These are phyloP conservation scores for Tenebrosternarchus preto DNA, from an alignment of 2,113 vertebrate species.

Conservation along the genomic window DNA sequence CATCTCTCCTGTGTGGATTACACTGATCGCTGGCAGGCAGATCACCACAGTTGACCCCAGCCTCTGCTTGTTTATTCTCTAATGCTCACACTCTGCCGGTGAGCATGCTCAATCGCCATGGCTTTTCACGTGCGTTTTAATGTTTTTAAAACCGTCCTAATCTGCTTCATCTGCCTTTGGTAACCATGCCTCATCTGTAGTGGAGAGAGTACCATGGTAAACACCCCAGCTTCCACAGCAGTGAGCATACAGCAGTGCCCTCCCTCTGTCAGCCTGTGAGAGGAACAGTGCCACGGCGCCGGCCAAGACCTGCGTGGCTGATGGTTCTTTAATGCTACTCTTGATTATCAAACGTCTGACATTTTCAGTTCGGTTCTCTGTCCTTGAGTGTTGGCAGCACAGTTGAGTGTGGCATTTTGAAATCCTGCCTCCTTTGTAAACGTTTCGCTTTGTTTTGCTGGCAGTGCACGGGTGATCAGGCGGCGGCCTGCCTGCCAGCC, in stretches of 20 bases:
- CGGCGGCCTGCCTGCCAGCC: not conserved
- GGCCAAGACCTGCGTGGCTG: not conserved
- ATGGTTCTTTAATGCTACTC: not conserved
- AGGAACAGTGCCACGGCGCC: not conserved
- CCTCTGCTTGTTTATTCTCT: conserved; percentile 29
- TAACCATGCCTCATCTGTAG: conserved; percentile 43
- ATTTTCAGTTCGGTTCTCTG: not conserved
- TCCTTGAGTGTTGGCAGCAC: not conserved
- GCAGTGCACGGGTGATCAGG: not conserved
- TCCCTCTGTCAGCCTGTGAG: not conserved
- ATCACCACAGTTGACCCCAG: not conserved
- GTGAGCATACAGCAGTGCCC: not conserved
- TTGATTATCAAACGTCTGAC: not conserved
- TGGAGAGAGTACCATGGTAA: conserved; percentile 9
- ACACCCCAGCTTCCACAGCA: conserved; percentile 16
- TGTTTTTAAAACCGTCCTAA: conserved; percentile 73
- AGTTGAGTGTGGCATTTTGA: not conserved
- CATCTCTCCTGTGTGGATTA: conserved; percentile 63
- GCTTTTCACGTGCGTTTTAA: conserved; percentile 50
- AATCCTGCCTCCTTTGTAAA: not conserved
- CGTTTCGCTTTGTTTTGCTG: conserved; percentile 7
- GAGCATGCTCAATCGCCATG: conserved; percentile 28
- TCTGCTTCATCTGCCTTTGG: conserved; percentile 71
- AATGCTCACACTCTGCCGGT: conserved; percentile 29
- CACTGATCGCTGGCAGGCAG: not conserved